Base-by-base conservation (phyloP, 1,140 invertebrate genomes). In the Euura lappo region DNA sequence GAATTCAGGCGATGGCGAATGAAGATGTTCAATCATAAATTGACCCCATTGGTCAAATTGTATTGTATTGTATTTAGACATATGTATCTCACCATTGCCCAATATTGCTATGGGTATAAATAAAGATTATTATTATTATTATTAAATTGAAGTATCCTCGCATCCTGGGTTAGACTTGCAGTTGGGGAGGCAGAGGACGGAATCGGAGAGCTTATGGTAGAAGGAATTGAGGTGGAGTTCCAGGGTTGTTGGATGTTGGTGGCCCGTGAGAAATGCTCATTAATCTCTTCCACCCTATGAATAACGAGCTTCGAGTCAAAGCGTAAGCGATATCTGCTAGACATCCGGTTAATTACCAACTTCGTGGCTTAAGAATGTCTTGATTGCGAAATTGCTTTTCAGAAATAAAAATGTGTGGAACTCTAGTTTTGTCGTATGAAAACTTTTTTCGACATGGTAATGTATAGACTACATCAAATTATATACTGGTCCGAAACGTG, bases 241-340 rank as follows among this genome's bases (percentile, higher is more conserved):
- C 13, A 60, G 51, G 13, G 51, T 60, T 60, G 51, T 60, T 60
- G 13, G 8, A 11, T 60, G 51, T 60, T 60, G 51, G 51, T 60
- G 5, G 51, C 8, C 51, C 51, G 51, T 60, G 51, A 60, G 51
- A 3, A 3, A 11, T 60, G 51, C 51, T 60, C 51, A n/a, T 60
- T 60, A 60, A 60, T 60, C 51, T 60, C 51, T 60, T 60, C 51
- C 51, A 60, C 51, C 13, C 51, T 11, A 60, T 60, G 51, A 60
- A 60, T 60, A 60, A 60, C 13, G 51, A 60, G 51, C 51, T 60
- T 60, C 3, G 51, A 60, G 51, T n/a, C 51, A 60, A 60, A 60
- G 51, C 13, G 51, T 60, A 60, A 60, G 13, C 51, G 51, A 60
- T 60, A 60, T 60, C 51, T 60, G 13, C 51, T 60, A 60, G 51